Evolutionary conservation across 2,797 vertebrate genomes (phyloP).

Genomic region (Lates japonicus): DNA sequence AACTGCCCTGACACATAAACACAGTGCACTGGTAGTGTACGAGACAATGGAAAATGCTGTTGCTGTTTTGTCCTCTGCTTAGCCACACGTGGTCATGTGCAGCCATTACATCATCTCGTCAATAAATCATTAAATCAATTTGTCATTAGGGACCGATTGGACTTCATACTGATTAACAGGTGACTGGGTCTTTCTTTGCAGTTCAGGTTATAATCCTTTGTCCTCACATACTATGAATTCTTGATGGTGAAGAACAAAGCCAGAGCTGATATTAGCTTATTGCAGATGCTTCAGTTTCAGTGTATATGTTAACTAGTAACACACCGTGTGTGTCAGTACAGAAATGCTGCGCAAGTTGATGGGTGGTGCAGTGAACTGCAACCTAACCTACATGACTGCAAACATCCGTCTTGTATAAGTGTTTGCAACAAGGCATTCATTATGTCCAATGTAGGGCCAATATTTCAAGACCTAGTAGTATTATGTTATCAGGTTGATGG

Average conservation of each 20-base stretch:
- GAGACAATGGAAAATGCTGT: not conserved
- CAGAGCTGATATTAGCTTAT: not conserved
- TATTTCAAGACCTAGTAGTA: conserved; percentile 23
- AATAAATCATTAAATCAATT: conserved; percentile 44
- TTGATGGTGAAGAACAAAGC: not conserved
- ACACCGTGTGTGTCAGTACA: too few species aligned
- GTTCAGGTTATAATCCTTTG: not conserved
- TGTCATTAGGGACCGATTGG: not conserved
- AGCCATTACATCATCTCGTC: not conserved
- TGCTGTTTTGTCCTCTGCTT: not conserved
- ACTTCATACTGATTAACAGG: conserved; percentile 9
- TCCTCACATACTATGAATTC: not conserved
- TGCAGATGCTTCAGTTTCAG: too few species aligned
- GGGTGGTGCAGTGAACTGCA: conserved; percentile 9
- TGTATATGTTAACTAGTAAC: too few species aligned
- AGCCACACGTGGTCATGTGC: too few species aligned
- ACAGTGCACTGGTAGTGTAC: not conserved
- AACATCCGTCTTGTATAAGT: not conserved
- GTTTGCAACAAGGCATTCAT: not conserved
- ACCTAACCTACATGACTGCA: not conserved
- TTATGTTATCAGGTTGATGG: conserved; percentile 16
- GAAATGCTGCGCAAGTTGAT: not conserved
- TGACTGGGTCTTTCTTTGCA: not conserved
- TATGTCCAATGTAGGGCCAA: not conserved
- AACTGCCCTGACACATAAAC: conserved; percentile 9